phyloP scores from a whole-genome alignment of 2,113 vertebrate species.

The Perca fluviatilis region DNA sequence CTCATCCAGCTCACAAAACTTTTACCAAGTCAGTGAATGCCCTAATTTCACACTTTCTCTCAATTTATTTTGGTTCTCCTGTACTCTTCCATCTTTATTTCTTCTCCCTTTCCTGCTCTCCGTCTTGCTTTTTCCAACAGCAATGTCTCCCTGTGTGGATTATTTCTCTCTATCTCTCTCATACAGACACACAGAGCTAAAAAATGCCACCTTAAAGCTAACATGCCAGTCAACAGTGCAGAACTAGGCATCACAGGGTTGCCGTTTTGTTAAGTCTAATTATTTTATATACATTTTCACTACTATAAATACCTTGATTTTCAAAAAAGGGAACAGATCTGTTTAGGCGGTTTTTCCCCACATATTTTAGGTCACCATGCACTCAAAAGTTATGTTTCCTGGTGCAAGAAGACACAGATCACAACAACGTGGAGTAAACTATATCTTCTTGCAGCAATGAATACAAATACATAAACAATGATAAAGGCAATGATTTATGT shows the following conservation, averaged over 20 bases:
- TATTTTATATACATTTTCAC: not conserved
- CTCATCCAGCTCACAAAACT: not conserved
- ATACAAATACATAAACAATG: not conserved
- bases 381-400: not conserved
- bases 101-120: not conserved
- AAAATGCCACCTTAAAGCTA: not conserved
- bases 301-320: not conserved
- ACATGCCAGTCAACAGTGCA: not conserved
- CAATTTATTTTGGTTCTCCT: not conserved
- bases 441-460: not conserved
- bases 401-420: not conserved
- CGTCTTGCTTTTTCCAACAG: not conserved
- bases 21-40: not conserved
- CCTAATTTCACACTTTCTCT: not conserved
- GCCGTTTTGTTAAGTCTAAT: not conserved
- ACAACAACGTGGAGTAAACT: not conserved
- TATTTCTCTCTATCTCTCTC: not conserved
- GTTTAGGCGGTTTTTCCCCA: not conserved
- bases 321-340: not conserved
- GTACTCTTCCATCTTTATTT: not conserved
- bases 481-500: not conserved
- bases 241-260: not conserved
- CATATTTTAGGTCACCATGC: not conserved
- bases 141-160: not conserved
- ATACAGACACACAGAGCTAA: constrained; percentile 1